These are phyloP conservation scores for Solenopsis fugax DNA, from an alignment of 1,140 invertebrate species.

Conservation along the genomic window DNA sequence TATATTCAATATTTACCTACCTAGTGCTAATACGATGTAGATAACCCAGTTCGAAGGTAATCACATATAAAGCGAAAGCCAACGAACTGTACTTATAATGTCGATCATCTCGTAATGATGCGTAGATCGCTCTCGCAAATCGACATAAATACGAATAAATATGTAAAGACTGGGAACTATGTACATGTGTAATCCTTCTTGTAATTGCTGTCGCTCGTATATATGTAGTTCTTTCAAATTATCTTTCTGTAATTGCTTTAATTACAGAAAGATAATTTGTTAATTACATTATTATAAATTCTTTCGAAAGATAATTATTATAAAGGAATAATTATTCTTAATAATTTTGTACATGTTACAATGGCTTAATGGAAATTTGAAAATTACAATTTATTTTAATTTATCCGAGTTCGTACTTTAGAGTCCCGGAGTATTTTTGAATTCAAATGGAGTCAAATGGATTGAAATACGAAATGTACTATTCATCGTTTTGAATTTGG, in stretches of 20 bases:
- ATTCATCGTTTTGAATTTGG: no score
- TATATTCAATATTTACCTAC: slow-evolving; percentile 43
- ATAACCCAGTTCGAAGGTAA: slow-evolving; percentile 35
- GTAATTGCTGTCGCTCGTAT: neutral
- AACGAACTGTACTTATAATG: neutral
- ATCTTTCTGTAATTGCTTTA: neutral
- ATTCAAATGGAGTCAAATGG: no score
- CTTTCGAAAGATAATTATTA: neutral
- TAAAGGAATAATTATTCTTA: neutral
- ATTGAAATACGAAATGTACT: no score
- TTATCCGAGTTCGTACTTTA: no score
- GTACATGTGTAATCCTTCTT: neutral
- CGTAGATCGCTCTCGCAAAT: slow-evolving; percentile 8
- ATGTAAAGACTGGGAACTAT: neutral
- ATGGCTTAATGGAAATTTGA: neutral
- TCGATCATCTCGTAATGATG: slow-evolving; percentile 8
- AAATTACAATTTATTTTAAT: no score
- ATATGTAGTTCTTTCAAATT: neutral
- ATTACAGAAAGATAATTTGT: no score
- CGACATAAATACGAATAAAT: neutral
- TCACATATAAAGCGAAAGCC: slow-evolving; percentile 14
- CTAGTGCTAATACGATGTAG: slow-evolving; percentile 22
- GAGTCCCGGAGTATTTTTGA: no score
- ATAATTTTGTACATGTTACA: neutral
- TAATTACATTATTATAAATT: neutral